phyloP scores from a whole-genome alignment of 2,797 vertebrate genomes.

The Paedocypris micromegethes region DNA sequence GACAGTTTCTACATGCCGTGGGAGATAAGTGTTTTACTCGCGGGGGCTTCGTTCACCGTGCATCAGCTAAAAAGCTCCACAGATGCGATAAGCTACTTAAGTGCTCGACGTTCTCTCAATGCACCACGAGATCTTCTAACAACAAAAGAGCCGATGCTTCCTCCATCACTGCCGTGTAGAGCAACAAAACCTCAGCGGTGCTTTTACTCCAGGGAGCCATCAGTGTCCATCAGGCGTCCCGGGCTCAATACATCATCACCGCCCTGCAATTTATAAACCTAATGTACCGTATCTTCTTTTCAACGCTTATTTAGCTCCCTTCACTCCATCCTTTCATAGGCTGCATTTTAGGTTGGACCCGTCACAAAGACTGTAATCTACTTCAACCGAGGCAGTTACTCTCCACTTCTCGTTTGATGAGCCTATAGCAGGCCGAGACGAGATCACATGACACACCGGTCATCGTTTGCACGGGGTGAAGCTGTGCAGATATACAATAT shows the following conservation, averaged over 20 bases:
- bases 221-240: constrained; percentile 23
- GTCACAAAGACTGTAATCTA: constrained; percentile 10
- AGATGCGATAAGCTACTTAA: constrained; percentile 39
- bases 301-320: constrained; percentile 22
- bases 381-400: constrained; percentile 22
- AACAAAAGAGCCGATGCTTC: constrained; percentile 7
- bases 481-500: too few relatives aligned
- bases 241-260: constrained; percentile 22
- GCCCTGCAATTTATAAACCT: constrained; percentile 29
- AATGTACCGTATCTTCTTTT: constrained; percentile 28
- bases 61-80: constrained; percentile 18
- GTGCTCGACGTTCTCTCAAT: constrained; percentile 30
- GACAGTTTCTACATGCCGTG: constrained; percentile 17
- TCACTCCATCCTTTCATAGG: constrained; percentile 22
- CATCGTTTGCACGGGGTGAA: constrained; percentile 19
- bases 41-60: constrained; percentile 20
- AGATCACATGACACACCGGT: constrained; percentile 13
- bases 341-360: constrained; percentile 10
- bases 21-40: constrained; percentile 30
- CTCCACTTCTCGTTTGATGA: constrained; percentile 18
- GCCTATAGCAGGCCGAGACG: constrained; percentile 5
- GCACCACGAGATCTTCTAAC: constrained; percentile 27
- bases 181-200: constrained; percentile 20
- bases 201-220: constrained; percentile 33
- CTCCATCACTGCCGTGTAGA: constrained; percentile 29